phyloP scores from a whole-genome alignment of 2,797 vertebrate genomes.

The Falco berigora region DNA sequence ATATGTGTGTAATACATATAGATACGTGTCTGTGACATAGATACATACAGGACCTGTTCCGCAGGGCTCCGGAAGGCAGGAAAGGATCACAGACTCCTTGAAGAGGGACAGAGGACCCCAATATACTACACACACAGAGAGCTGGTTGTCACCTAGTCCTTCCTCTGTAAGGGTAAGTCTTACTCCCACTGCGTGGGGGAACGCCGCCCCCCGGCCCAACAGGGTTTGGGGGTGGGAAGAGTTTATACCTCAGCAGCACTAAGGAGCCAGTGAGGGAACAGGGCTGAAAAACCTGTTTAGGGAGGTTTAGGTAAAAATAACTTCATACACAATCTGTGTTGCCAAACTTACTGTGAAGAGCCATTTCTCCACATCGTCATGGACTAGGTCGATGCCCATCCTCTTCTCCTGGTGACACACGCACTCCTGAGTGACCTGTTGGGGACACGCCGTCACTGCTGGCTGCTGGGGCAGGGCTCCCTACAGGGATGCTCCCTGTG shows the following conservation, averaged over 20 bases:
- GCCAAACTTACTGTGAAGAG: constrained; percentile 79
- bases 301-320: neutral
- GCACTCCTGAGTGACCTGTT: constrained; percentile 89
- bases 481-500: neutral
- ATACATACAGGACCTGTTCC: neutral
- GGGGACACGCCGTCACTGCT: neutral
- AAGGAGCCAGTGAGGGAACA: neutral
- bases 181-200: accelerated
- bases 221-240: neutral
- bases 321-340: neutral
- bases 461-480: neutral
- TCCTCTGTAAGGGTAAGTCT: neutral
- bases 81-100: neutral
- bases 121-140: neutral
- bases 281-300: neutral
- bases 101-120: neutral
- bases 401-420: constrained; percentile 92
- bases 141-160: neutral
- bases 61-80: neutral
- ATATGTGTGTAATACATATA: neutral
- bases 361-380: constrained; percentile 85
- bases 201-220: neutral
- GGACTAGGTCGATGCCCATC: constrained; percentile 91
- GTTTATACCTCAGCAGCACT: neutral
- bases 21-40: neutral